Evolutionary conservation across 2,888 invertebrate species (phyloP), one percentile per base, ranked within the genome.

Genomic region (Zaprionus obscuricornis): DNA sequence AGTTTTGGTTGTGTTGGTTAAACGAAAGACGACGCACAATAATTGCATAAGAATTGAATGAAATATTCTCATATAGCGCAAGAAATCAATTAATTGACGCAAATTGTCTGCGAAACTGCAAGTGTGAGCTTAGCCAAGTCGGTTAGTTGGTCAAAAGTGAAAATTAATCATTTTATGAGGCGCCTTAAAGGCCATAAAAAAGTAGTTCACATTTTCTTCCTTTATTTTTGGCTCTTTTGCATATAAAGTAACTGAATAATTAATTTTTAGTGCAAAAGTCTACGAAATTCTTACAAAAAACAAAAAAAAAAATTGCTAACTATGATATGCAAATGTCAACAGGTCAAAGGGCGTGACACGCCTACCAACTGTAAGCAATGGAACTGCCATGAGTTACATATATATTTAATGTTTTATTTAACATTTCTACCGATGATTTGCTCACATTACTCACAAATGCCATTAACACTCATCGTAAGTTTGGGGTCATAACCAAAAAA

Each of bases 41-140:
- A 54, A 52, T 68, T 68, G 63, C 50, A 60, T 36, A 47, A 63
- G 31, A 65, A 50, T 56, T 18, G 26, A 64, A 62, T 52, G 39
- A 31, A 57, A 55, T 57, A 22, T 50, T 68, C 50, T 60, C 20
- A 43, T 18, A 57, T 65, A 59, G 45, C 39, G 29, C 18, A 42
- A 56, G 63, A 73, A 75, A 82, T 78, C 75, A 78, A 78, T 75
- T 82, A 82, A 78, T 73, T 74, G 74, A 62, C 65, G 72, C 63
- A 77, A 78, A 82, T 78, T 78, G 83, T 75, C 83, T 78, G 78
- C 83, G 78, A 78, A 78, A 57, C n/a, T 27, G 59, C 73, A 73
- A 73, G 58, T 82, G 74, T 70, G 63, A 40, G 31, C 34, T 27
- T 17, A 34, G 20, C 27, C 46, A 22, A 27, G 43, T 36, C 5